Conservation (phyloP, 1,140 invertebrate species). For the Euwallacea similis region DNA sequence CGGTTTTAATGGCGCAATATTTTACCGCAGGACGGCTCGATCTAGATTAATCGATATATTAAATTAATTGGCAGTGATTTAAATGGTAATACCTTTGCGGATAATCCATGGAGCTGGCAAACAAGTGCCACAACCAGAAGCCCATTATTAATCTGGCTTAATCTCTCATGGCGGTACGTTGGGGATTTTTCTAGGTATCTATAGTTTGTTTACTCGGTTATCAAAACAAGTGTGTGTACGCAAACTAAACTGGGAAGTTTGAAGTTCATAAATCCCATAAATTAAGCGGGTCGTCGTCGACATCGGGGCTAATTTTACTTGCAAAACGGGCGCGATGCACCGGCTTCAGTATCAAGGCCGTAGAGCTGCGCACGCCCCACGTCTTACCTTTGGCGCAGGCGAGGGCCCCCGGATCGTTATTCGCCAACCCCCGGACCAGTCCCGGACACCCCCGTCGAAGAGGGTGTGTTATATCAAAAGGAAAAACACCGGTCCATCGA, state of each 20-base stretch:
- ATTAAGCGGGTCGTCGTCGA: slow-evolving; percentile 44
- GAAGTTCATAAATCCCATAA: slow-evolving; percentile 55
- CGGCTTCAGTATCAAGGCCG: slow-evolving; percentile 44
- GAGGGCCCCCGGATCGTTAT: slow-evolving; percentile 50
- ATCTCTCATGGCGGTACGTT: background rate
- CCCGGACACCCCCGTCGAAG: slow-evolving; percentile 33
- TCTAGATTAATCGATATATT: slow-evolving; percentile 33
- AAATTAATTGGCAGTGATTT: slow-evolving; percentile 22
- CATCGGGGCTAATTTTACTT: slow-evolving; percentile 50
- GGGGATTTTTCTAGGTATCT: background rate
- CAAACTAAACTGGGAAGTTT: slow-evolving; percentile 40
- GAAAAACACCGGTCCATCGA: slow-evolving; percentile 27
- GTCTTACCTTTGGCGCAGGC: slow-evolving; percentile 36
- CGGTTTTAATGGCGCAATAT: slow-evolving; percentile 13
- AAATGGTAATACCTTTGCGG: background rate
- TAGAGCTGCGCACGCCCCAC: slow-evolving; percentile 35
- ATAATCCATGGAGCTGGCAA: slow-evolving; percentile 5
- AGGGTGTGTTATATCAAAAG: slow-evolving; percentile 39
- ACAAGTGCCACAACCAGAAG: slow-evolving; percentile 25
- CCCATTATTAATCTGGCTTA: slow-evolving; percentile 18
- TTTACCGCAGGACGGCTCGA: slow-evolving; percentile 22
- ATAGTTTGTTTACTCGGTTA: background rate
- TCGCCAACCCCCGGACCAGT: slow-evolving; percentile 46
- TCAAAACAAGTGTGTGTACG: slow-evolving; percentile 29
- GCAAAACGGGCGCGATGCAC: slow-evolving; percentile 52